phyloP scores from a whole-genome alignment of 2,113 vertebrate species.

The Psettodes erumei region DNA sequence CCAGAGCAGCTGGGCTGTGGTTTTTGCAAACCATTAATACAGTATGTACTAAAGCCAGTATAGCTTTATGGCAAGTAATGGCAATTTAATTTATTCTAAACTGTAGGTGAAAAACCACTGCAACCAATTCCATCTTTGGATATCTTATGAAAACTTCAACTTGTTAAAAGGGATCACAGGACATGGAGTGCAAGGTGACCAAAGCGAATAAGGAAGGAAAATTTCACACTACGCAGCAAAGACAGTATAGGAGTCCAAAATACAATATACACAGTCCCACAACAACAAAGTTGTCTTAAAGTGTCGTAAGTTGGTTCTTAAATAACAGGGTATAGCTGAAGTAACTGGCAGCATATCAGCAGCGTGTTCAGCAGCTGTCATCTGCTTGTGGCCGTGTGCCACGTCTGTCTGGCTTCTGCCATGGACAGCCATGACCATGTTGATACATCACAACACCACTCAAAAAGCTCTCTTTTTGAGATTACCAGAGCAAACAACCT shows the following conservation, averaged over 20 bases:
- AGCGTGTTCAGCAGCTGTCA: conserved; percentile 27
- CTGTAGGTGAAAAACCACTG: not conserved
- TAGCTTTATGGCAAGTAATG: not conserved
- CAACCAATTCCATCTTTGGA: not conserved
- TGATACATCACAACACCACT: conserved; percentile 46
- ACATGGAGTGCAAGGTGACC: not conserved
- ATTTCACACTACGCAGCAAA: not conserved
- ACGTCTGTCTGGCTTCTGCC: conserved; percentile 30
- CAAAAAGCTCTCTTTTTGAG: conserved; percentile 42
- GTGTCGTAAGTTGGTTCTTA: not conserved
- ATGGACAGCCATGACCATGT: conserved; percentile 41
- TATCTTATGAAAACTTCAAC: conserved; percentile 6
- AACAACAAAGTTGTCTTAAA: not conserved
- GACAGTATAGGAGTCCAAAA: not conserved
- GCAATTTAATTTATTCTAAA: not conserved
- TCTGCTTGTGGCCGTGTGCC: conserved; percentile 16
- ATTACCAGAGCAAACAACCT: conserved; percentile 58
- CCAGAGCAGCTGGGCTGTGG: conserved; percentile 18
- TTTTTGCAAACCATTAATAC: conserved; percentile 1
- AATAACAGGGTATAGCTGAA: conserved; percentile 13
- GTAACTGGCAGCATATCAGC: conserved; percentile 6
- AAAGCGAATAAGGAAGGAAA: not conserved
- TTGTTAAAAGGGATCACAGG: not conserved
- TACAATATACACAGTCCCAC: conserved; percentile 8
- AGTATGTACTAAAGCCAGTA: not conserved